These are phyloP conservation scores for Chiridota heheva DNA, from an alignment of 35 echinoderm and acorn worm genomes.

Conservation along the genomic window DNA sequence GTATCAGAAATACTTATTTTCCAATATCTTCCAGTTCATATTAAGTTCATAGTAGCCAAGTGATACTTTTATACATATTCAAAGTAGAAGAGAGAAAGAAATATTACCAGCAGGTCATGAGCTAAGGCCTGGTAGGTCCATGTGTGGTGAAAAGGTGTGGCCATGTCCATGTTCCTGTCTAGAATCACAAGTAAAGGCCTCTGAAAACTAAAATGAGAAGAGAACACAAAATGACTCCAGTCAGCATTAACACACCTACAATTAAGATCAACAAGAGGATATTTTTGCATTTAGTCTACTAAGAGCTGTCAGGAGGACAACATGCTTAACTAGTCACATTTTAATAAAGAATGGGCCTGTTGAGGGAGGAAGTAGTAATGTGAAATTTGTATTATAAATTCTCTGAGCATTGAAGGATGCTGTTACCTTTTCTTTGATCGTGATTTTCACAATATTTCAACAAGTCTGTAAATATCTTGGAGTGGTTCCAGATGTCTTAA, in stretches of 20 bases:
- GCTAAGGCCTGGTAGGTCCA: constrained; percentile 95
- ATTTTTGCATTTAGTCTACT: background rate
- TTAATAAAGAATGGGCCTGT: background rate
- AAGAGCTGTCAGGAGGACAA: background rate
- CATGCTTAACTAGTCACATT: background rate
- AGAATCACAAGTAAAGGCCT: constrained; percentile 78
- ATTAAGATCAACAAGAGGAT: background rate
- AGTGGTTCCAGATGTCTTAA: too few relatives aligned
- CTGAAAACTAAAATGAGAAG: constrained; percentile 71
- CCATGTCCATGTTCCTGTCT: constrained; percentile 79
- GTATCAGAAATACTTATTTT: too few relatives aligned
- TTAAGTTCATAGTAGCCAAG: too few relatives aligned
- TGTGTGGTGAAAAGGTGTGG: constrained; percentile 89
- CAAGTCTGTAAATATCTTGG: too few relatives aligned
- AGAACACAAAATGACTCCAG: background rate
- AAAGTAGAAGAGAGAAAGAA: too few relatives aligned
- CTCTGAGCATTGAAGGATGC: too few relatives aligned
- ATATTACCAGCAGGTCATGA: constrained; percentile 93
- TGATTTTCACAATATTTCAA: too few relatives aligned
- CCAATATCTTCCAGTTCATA: too few relatives aligned
- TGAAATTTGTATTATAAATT: too few relatives aligned
- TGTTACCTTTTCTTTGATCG: too few relatives aligned
- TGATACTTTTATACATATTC: too few relatives aligned
- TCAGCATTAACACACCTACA: background rate
- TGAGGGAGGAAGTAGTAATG: too few relatives aligned